Evolutionary conservation across 1,140 invertebrate species (phyloP).

Genomic region (Drosophila nebulosa): DNA sequence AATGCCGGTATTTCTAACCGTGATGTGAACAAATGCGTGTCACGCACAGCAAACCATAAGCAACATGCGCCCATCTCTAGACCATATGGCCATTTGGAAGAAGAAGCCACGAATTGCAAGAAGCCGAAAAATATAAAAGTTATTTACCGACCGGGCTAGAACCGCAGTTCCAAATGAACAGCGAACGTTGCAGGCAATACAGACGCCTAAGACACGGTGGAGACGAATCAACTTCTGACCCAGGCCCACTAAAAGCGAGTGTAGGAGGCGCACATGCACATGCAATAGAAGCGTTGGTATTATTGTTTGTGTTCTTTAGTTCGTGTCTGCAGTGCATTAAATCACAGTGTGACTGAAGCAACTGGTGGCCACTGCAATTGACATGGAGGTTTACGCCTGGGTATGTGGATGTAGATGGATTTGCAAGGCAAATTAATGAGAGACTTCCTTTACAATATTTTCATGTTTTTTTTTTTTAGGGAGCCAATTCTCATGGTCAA

Average conservation of each 20-base stretch:
- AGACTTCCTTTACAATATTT: conserved; percentile 54
- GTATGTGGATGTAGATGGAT: conserved; percentile 45
- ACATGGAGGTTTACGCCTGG: conserved; percentile 59
- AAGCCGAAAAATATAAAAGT: conserved; percentile 59
- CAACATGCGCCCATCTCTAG: background rate
- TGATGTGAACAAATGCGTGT: background rate
- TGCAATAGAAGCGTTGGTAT: conserved; percentile 5
- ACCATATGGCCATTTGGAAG: background rate
- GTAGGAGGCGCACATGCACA: conserved; percentile 39
- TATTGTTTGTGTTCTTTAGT: conserved; percentile 10
- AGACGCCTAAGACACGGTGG: conserved; percentile 17
- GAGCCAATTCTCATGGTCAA: conserved; percentile 93
- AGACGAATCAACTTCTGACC: background rate
- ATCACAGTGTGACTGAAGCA: conserved; percentile 59
- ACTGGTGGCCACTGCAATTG: conserved; percentile 57
- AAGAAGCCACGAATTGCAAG: conserved; percentile 6
- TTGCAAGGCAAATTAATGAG: conserved; percentile 77
- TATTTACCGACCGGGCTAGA: conserved; percentile 37
- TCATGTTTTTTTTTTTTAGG: conserved; percentile 82
- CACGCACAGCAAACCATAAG: too few relatives aligned
- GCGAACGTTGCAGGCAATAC: conserved; percentile 32
- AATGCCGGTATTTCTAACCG: background rate
- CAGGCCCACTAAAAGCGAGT: background rate
- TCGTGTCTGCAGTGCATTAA: conserved; percentile 71
- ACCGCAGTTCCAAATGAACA: conserved; percentile 67